These are phyloP conservation scores for Lonchura striata DNA, from an alignment of 2,113 vertebrate genomes.

Conservation along the genomic window DNA sequence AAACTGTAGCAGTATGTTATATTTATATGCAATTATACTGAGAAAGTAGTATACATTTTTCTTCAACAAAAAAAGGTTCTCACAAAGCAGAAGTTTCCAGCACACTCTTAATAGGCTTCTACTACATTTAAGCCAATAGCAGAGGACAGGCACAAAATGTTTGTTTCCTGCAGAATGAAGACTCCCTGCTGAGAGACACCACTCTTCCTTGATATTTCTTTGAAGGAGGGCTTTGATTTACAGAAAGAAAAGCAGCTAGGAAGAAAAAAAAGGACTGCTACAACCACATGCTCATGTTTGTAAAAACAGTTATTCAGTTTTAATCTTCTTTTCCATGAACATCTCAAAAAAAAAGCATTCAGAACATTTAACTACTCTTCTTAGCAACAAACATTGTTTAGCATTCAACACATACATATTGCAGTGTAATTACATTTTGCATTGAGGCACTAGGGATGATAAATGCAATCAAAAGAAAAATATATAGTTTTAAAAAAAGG, in stretches of 20 bases:
- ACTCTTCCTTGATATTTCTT: slow-evolving; percentile 6
- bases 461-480: background rate
- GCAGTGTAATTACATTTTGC: background rate
- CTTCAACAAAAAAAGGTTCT: background rate
- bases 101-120: background rate
- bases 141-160: slow-evolving; percentile 28
- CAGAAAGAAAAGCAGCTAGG: background rate
- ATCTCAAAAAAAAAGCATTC: background rate
- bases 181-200: slow-evolving; percentile 15
- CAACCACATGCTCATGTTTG: background rate
- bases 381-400: background rate
- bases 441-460: background rate
- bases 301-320: background rate
- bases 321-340: background rate
- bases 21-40: background rate
- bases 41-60: background rate
- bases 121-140: background rate
- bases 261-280: background rate
- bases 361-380: background rate
- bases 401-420: background rate
- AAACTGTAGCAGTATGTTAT: background rate
- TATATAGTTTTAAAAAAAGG: background rate
- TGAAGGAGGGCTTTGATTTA: slow-evolving; percentile 26
- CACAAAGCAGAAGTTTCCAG: background rate
- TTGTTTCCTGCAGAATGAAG: slow-evolving; percentile 24